Evolutionary conservation across 2,113 vertebrate species (phyloP), one percentile per base, ranked within the genome.

Genomic region (Esox niger): DNA sequence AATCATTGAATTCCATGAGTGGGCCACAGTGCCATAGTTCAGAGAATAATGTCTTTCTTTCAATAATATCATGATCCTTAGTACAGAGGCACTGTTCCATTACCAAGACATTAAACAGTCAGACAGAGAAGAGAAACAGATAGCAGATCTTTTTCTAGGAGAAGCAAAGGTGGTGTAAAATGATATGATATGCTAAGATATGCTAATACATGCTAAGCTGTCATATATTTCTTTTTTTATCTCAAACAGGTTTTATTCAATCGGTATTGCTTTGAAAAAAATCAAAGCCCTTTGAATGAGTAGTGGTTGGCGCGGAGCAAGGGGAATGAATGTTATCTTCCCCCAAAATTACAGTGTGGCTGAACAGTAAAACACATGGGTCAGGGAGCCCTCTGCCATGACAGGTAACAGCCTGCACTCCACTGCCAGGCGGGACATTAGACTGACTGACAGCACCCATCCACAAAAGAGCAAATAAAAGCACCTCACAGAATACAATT

Each of bases 341-440:
- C 59, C 59, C 70, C 66, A 62, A 79, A 82, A 64, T 67, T 49
- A 35, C 61, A 62, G 64, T 75, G 73, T 63, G 59, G 58, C 59
- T 59, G 64, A 61, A 47, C 70, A 71, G 68, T 11, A 27, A 52
- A 70, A 46, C 62, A 78, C 63, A 73, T 68, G 69, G 49, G 67
- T 7, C 49, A 67, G 54, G 64, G 43, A 38, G 10, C 49, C 62
- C 26, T 46, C 30, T 21, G 65, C 64, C 69, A 72, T 47, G 25
- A 62, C 38, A 43, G 13, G 11, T 43, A 43, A 43, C 38, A 43
- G 13, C 38, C 38, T 43, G 43, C 64, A 30, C 21, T n/a, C 15
- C 57, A n/a, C 62, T 15, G 23, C n/a, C n/a, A 9, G 47, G 35
- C 0, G 35, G n/a, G 47, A 52, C 47, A 52, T 10, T n/a, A 52